Evolutionary conservation across 2,888 invertebrate genomes (phyloP), one percentile per base, ranked within the genome.

Genomic region (Baccha elongata): DNA sequence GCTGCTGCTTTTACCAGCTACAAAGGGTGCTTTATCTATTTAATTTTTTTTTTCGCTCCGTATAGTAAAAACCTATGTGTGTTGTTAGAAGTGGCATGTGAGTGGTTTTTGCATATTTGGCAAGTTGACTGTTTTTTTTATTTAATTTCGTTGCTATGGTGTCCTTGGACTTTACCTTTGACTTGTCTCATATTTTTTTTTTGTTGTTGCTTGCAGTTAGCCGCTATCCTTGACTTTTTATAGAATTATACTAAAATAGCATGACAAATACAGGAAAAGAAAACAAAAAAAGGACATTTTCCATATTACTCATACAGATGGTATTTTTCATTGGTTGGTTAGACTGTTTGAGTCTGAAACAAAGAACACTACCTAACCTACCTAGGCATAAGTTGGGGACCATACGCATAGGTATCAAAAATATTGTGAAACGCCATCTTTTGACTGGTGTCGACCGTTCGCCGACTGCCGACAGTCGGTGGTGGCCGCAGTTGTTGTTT

Each of bases 151-250:
- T 0, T 58, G 10, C 15, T 40, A 10, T n/a, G n/a, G 35, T 75
- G 81, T 75, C 75, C 81, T 81, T 81, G 75, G 81, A 75, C 75
- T 53, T 81, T 71, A 53, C 65, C 65, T 81, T 67, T 67, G 53
- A 65, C 62, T 72, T 81, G 67, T 76, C 40, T 52, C 23, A 29
- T 42, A 26, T 42, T 15, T 60, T 17, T 2, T 40, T 60, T 26
- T 15, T 58, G 2, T 10, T 52, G 13, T 15, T 23, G 1, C 11
- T 37, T 8, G 10, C 35, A 13, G 40, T 15, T 19, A 1, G 17
- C 44, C 29, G 23, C 37, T 72, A 81, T 75, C 71, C 81, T 75
- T 76, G 75, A 62, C 75, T 71, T 42, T 60, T 52, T 52, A 75
- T 71, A 42, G 48, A 80, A 74, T 80, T 58, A 64, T 74, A 58